phyloP scores from a whole-genome alignment of 2,113 vertebrate genomes.

The Sebastes fasciatus region DNA sequence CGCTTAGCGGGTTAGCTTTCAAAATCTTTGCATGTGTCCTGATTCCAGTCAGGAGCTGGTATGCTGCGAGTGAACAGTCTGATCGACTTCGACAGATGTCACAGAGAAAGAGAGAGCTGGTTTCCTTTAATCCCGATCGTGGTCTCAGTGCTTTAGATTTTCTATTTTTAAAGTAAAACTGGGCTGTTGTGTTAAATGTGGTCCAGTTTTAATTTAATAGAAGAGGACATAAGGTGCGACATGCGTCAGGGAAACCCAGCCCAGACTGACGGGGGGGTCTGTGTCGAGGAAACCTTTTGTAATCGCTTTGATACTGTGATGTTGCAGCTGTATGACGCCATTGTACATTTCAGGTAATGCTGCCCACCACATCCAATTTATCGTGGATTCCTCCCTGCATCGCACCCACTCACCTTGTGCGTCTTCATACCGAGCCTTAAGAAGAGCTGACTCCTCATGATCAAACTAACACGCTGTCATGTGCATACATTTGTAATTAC shows the following conservation, averaged over 20 bases:
- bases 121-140: conserved; percentile 39
- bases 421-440: conserved; percentile 73
- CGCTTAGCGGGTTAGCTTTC: conserved; percentile 70
- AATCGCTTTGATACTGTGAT: conserved; percentile 60
- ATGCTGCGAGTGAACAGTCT: conserved; percentile 50
- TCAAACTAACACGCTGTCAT: conserved; percentile 49
- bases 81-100: conserved; percentile 65
- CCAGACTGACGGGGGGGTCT: conserved; percentile 5
- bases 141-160: conserved; percentile 18
- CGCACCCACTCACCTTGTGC: neutral
- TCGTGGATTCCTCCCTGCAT: conserved; percentile 27
- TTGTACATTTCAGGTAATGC: conserved; percentile 32
- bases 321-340: conserved; percentile 49
- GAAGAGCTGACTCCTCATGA: conserved; percentile 45
- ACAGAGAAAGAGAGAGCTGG: conserved; percentile 26
- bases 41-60: conserved; percentile 56
- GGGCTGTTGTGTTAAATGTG: neutral
- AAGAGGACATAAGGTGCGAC: neutral
- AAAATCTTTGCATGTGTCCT: conserved; percentile 74
- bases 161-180: conserved; percentile 28
- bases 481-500: conserved; percentile 76
- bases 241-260: conserved; percentile 27
- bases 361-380: conserved; percentile 22
- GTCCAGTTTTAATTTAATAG: conserved; percentile 18
- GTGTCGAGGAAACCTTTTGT: conserved; percentile 48